Evolutionary conservation across 2,888 invertebrate genomes (phyloP), one percentile per base, ranked within the genome.

Genomic region (Zelleria hepariella): DNA sequence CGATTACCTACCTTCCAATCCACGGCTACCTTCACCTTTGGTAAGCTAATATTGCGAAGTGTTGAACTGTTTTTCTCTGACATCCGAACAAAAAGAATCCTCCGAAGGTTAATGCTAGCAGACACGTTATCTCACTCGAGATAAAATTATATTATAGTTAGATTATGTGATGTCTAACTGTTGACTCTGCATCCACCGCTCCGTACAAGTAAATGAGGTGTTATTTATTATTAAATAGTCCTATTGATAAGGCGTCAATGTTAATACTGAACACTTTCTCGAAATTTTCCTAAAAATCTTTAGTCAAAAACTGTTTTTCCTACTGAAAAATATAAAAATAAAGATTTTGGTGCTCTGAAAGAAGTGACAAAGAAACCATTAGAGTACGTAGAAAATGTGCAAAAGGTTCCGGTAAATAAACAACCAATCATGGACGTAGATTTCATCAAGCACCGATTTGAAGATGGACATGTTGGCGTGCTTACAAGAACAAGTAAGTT

Each of bases 401-500:
- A 57, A 2, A n/a, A 20, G 18, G 2, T 21, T 49, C 23, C 24
- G 26, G 20, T 15, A 18, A 51, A 58, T 20, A 20, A 26, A n/a
- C 10, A n/a, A 2, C n/a, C 6, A 51, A 51, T 25, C 57, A 85
- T 85, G 85, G 82, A 85, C 62, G 78, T 78, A 8, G 85, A 86
- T 60, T 83, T 81, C 65, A 54, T 86, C 60, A 80, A 74, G 64
- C 73, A 78, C 60, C 72, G 73, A 52, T 85, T 75, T 60, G 77
- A 80, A 67, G 79, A 85, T 66, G 80, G 82, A 5, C 67, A 72
- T 55, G 74, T 76, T 58, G 85, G 83, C 2, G 77, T 83, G 25
- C 73, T 82, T 55, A 78, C 78, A 1, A 81, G 78, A 60, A 72
- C 74, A 60, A 78, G 85, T 85, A 52, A 82, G 85, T 71, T 1